These are phyloP conservation scores for Grus americana DNA, from an alignment of 2,113 vertebrate species.

Conservation along the genomic window DNA sequence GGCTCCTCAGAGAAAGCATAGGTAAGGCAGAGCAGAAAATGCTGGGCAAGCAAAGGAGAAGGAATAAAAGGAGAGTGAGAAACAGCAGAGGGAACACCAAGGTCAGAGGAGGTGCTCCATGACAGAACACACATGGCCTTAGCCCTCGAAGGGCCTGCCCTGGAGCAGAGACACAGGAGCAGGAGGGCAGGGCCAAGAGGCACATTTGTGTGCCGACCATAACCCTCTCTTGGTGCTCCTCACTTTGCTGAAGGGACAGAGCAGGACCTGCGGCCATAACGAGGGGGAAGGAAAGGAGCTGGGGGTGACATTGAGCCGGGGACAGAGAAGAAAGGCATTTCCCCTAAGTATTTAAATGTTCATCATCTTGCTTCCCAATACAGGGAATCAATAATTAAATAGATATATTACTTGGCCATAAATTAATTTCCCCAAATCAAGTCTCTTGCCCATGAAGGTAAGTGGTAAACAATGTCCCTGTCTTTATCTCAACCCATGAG, in stretches of 20 bases:
- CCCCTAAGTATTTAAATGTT: not conserved
- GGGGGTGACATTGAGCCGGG: not conserved
- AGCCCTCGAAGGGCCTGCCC: not conserved
- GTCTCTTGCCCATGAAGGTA: not conserved
- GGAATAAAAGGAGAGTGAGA: not conserved
- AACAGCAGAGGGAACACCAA: not conserved
- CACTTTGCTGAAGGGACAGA: not conserved
- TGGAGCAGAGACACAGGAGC: not conserved
- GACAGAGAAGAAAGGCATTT: not conserved
- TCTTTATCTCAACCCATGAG: not conserved
- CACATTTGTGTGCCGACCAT: accelerated
- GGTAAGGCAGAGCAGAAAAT: not conserved
- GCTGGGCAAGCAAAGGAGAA: not conserved
- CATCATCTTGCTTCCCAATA: not conserved
- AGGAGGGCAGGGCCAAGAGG: not conserved
- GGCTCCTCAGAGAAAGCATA: accelerated
- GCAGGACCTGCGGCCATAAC: accelerated
- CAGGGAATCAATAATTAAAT: not conserved
- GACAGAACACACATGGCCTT: not conserved
- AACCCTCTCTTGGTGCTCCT: not conserved
- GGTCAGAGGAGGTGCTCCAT: not conserved
- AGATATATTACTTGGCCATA: not conserved
- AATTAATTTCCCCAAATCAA: not conserved
- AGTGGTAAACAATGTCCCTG: not conserved
- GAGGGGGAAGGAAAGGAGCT: not conserved